Percentiles rank a stretch among this genome's conserved stretches.
Conservation (phyloP, 2,113 vertebrate species). For the Brachyistius frenatus region DNA sequence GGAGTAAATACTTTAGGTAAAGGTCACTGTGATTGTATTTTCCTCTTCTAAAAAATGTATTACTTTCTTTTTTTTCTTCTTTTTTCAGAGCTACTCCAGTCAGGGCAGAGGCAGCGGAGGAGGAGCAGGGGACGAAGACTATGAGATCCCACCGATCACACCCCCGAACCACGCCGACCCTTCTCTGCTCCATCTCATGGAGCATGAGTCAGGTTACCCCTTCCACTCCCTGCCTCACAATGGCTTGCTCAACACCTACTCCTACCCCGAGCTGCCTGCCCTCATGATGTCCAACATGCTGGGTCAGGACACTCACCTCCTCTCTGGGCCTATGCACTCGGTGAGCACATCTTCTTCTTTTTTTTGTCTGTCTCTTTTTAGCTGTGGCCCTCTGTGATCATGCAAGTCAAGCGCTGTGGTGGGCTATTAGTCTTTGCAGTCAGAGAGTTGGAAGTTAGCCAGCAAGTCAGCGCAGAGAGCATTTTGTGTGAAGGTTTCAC, state of each 20-base stretch:
- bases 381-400: conserved; percentile 34
- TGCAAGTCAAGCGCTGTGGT: conserved; percentile 46
- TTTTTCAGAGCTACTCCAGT: conserved; percentile 88
- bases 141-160: conserved; percentile 98
- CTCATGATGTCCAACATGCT: conserved; percentile 99
- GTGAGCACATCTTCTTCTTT: conserved; percentile 85
- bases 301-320: conserved; percentile 95
- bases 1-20: background rate
- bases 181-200: conserved; percentile 94
- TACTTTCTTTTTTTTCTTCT: conserved; percentile 33
- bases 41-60: background rate
- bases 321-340: conserved; percentile 95
- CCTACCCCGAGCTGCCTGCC: conserved; percentile 96
- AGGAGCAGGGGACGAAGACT: conserved; percentile 84
- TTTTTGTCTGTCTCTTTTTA: conserved; percentile 31
- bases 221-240: conserved; percentile 95
- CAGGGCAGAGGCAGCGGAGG: conserved; percentile 84
- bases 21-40: background rate
- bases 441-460: conserved; percentile 24
- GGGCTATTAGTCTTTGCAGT: conserved; percentile 40
- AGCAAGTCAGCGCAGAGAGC: conserved; percentile 8
- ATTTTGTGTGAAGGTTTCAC: conserved; percentile 35
- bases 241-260: conserved; percentile 95
- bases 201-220: conserved; percentile 94
- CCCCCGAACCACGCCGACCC: conserved; percentile 96